Evolutionary conservation across 2,797 vertebrate genomes (phyloP).

Genomic region (Eurystomus glaucurus): DNA sequence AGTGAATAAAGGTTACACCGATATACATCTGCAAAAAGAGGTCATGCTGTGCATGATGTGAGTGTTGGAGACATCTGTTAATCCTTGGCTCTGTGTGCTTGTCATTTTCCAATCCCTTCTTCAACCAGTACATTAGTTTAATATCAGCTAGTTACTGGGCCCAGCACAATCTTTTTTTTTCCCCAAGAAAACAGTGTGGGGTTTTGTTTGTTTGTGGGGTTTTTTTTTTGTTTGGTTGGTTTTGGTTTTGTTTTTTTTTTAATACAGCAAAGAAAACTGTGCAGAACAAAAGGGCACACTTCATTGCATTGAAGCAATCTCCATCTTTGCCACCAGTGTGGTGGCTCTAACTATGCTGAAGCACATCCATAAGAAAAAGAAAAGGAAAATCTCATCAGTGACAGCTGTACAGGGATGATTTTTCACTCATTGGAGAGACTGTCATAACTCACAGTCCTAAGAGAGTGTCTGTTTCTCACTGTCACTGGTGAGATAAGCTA

Average conservation of each 20-base stretch:
- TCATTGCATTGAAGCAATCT: background rate
- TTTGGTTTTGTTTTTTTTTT: background rate
- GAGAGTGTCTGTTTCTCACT: slow-evolving; percentile 78
- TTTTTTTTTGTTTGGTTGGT: background rate
- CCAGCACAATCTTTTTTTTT: background rate
- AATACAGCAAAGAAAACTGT: background rate
- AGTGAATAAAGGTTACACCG: background rate
- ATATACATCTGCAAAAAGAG: background rate
- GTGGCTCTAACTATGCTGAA: background rate
- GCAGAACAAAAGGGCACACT: background rate
- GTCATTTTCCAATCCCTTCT: background rate
- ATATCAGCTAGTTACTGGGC: background rate
- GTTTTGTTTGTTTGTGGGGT: background rate
- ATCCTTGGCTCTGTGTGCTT: background rate
- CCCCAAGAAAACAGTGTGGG: background rate
- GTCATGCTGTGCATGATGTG: background rate
- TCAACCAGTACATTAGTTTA: background rate
- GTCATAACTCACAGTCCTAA: slow-evolving; percentile 76
- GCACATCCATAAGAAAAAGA: background rate
- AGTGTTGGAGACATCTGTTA: background rate
- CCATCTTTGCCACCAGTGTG: background rate
- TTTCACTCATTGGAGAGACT: slow-evolving; percentile 68
- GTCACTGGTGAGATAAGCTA: slow-evolving; percentile 77
- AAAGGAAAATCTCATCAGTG: slow-evolving; percentile 39
- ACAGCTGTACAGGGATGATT: slow-evolving; percentile 65